Percentiles rank a stretch among this genome's conserved stretches.
phyloP scores from a whole-genome alignment of 2,113 vertebrate species.

The Ceyx cyanopectus region DNA sequence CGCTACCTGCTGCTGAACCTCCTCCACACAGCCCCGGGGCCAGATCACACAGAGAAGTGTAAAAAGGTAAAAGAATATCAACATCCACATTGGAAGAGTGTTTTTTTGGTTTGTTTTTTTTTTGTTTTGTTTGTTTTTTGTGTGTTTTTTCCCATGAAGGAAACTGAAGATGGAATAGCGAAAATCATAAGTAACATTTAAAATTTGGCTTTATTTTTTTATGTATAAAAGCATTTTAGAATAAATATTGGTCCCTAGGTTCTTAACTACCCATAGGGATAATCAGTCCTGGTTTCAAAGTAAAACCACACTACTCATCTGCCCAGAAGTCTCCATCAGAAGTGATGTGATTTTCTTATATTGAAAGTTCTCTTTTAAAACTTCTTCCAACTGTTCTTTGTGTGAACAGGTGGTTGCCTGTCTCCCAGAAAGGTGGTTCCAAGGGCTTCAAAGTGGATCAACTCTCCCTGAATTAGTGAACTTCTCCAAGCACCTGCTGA shows the following conservation, averaged over 20 bases:
- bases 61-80: slow-evolving; percentile 76
- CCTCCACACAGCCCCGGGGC: slow-evolving; percentile 72
- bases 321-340: not conserved
- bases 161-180: not conserved
- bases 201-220: not conserved
- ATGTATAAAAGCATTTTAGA: not conserved
- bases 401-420: slow-evolving; percentile 78
- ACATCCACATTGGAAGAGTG: not conserved
- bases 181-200: not conserved
- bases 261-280: not conserved
- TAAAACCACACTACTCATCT: not conserved
- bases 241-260: not conserved
- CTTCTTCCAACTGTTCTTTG: not conserved
- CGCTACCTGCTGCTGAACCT: slow-evolving; percentile 89
- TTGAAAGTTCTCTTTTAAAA: not conserved
- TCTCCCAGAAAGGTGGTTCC: slow-evolving; percentile 88
- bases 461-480: slow-evolving; percentile 83
- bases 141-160: not conserved
- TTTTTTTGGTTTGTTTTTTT: not conserved
- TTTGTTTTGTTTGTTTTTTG: not conserved
- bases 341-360: not conserved
- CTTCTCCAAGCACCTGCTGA: slow-evolving; percentile 85
- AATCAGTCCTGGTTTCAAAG: not conserved
- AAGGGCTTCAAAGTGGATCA: slow-evolving; percentile 64
- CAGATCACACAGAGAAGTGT: slow-evolving; percentile 75